Conservation (phyloP, 2,113 vertebrate species). For the Pelecanus crispus region DNA sequence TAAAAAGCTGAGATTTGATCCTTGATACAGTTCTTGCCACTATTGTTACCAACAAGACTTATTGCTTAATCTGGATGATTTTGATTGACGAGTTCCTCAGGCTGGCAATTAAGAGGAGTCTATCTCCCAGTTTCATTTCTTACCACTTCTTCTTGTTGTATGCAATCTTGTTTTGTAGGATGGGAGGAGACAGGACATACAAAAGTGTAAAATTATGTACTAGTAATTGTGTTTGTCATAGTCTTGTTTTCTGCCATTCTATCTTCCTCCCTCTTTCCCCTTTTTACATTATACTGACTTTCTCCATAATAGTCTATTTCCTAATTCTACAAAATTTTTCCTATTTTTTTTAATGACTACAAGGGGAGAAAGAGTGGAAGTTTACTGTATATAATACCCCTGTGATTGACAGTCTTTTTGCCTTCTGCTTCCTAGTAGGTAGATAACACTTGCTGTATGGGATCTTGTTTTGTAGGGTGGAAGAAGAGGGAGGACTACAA, state of each 20-base stretch:
- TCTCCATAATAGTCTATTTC: neutral
- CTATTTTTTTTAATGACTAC: neutral
- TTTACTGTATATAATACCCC: slow-evolving; percentile 31
- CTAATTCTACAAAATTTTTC: neutral
- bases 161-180: slow-evolving; percentile 4
- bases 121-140: neutral
- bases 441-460: slow-evolving; percentile 71
- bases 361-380: slow-evolving; percentile 43
- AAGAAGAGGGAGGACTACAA: slow-evolving; percentile 71
- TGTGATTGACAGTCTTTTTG: slow-evolving; percentile 61
- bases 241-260: slow-evolving; percentile 10
- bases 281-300: neutral
- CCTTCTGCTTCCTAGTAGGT: slow-evolving; percentile 65
- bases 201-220: neutral
- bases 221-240: neutral
- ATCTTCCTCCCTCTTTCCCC: neutral
- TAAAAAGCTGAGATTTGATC: neutral
- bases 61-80: neutral
- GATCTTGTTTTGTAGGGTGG: slow-evolving; percentile 72
- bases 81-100: neutral
- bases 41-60: neutral
- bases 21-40: neutral
- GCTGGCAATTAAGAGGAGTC: neutral
- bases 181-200: neutral
- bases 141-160: neutral